These are phyloP conservation scores for Mormyrus hasselquistii DNA, from an alignment of 2,797 vertebrate genomes.

Conservation along the genomic window DNA sequence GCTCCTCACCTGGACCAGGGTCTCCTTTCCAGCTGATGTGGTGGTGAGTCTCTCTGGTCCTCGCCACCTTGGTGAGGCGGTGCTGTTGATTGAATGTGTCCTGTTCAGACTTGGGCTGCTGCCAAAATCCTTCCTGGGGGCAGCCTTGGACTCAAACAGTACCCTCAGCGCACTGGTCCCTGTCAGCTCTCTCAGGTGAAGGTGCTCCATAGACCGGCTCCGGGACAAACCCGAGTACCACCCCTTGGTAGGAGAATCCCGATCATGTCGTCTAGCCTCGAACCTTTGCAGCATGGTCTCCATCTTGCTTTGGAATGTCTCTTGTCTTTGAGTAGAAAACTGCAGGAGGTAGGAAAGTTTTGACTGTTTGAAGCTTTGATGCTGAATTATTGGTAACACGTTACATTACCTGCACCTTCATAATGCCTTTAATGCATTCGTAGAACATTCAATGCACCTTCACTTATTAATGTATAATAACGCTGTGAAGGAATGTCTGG, in stretches of 20 bases:
- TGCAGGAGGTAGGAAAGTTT: not conserved
- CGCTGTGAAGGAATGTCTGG: not conserved
- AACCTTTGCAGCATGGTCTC: conserved; percentile 35
- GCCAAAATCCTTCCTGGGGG: not conserved
- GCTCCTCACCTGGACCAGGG: not conserved
- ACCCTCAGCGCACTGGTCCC: conserved; percentile 52
- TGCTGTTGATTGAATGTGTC: not conserved
- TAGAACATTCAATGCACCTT: not conserved
- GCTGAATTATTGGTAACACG: not conserved
- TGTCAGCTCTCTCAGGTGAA: conserved; percentile 35
- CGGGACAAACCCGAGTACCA: conserved; percentile 40
- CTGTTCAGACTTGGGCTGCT: conserved; percentile 35
- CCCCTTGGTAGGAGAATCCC: not conserved
- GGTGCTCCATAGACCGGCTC: conserved; percentile 55
- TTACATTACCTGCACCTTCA: not conserved
- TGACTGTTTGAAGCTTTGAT: not conserved
- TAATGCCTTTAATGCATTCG: not conserved
- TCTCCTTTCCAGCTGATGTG: not conserved
- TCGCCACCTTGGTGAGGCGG: not conserved
- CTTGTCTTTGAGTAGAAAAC: not conserved
- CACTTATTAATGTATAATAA: not conserved
- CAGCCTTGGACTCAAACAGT: conserved; percentile 54
- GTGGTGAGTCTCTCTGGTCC: not conserved
- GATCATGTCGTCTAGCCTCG: conserved; percentile 28
- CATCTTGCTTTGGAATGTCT: conserved; percentile 14